phyloP scores from a whole-genome alignment of 2,888 invertebrate species.

The Temnothorax ravouxi region DNA sequence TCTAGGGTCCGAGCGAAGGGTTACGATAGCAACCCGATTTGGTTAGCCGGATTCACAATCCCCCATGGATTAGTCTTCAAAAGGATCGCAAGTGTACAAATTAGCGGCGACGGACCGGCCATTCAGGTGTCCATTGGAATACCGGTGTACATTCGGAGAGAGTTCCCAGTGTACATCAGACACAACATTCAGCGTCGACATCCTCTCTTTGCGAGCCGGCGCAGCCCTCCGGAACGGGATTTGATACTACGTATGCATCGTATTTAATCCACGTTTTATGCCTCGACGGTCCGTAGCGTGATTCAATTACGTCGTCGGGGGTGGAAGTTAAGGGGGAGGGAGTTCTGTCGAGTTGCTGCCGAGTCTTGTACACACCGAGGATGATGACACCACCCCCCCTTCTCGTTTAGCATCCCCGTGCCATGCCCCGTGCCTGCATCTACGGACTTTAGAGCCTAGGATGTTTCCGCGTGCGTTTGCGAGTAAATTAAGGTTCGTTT shows the following conservation, averaged over 20 bases:
- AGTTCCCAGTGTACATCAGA: slow-evolving; percentile 35
- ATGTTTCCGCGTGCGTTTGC: slow-evolving; percentile 55
- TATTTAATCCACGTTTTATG: slow-evolving; percentile 80
- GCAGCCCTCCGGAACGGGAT: slow-evolving; percentile 35
- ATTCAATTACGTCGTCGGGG: slow-evolving; percentile 76
- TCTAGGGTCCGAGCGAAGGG: background rate
- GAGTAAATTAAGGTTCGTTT: slow-evolving; percentile 46
- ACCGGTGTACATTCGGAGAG: slow-evolving; percentile 22
- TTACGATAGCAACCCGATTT: slow-evolving; percentile 40
- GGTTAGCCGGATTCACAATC: slow-evolving; percentile 16
- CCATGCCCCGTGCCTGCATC: slow-evolving; percentile 8
- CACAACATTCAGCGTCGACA: slow-evolving; percentile 20
- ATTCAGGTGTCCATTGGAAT: slow-evolving; percentile 31
- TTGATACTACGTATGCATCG: slow-evolving; percentile 73
- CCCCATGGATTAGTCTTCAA: slow-evolving; percentile 51
- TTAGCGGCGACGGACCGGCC: slow-evolving; percentile 44
- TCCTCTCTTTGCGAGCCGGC: slow-evolving; percentile 19
- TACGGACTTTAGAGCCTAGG: slow-evolving; percentile 48
- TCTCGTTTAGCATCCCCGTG: slow-evolving; percentile 19
- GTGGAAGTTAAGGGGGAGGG: slow-evolving; percentile 61
- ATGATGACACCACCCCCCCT: slow-evolving; percentile 61
- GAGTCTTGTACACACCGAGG: slow-evolving; percentile 63
- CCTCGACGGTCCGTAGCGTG: slow-evolving; percentile 72
- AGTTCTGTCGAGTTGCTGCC: slow-evolving; percentile 59
- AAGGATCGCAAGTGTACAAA: slow-evolving; percentile 57